These are phyloP conservation scores for Tipula vernalis DNA, from an alignment of 2,888 invertebrate species.

Conservation along the genomic window DNA sequence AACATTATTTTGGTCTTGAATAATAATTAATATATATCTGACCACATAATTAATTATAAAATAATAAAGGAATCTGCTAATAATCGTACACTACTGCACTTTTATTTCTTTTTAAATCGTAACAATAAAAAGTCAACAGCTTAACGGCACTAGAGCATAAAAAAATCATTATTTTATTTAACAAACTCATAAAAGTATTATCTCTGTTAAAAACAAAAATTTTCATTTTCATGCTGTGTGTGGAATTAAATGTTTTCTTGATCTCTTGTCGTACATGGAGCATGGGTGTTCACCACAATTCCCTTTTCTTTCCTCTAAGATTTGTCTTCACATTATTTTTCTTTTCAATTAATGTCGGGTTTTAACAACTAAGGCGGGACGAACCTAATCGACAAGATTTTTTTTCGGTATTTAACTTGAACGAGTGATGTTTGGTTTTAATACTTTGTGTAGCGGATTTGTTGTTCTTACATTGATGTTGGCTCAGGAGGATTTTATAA, in stretches of 20 bases:
- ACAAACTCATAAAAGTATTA: background rate
- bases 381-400: background rate
- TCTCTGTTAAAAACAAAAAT: background rate
- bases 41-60: background rate
- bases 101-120: background rate
- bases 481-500: background rate
- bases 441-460: background rate
- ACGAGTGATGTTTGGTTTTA: background rate
- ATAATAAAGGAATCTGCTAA: background rate
- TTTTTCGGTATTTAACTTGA: background rate
- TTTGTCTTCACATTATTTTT: background rate
- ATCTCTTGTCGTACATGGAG: background rate
- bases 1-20: no score
- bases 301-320: background rate
- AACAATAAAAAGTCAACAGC: background rate
- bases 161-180: background rate
- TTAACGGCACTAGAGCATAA: background rate
- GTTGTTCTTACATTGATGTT: background rate
- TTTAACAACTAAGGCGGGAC: background rate
- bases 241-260: background rate
- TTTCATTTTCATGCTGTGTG: background rate
- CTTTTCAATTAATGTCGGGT: background rate
- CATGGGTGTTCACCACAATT: background rate
- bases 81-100: background rate
- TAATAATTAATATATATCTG: background rate